These are phyloP conservation scores for Anas platyrhynchos DNA, from an alignment of 2,113 vertebrate genomes.

Conservation along the genomic window DNA sequence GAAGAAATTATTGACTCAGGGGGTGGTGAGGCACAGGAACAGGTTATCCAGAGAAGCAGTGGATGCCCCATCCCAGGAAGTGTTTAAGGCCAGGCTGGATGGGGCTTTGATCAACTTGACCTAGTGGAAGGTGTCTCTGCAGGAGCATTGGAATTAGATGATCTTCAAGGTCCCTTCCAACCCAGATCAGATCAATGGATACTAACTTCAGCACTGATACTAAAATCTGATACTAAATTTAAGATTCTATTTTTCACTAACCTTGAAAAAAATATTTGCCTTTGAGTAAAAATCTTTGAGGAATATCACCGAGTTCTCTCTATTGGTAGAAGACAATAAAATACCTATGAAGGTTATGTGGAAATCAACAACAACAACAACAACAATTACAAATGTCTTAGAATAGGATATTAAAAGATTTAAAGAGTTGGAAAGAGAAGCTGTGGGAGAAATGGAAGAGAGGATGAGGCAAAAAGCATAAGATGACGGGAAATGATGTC, in stretches of 20 bases:
- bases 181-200: neutral
- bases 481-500: neutral
- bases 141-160: too few relatives aligned
- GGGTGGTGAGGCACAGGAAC: too few relatives aligned
- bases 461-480: neutral
- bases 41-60: too few relatives aligned
- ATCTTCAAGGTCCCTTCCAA: too few relatives aligned
- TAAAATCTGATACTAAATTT: neutral
- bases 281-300: neutral
- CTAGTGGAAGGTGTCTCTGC: too few relatives aligned
- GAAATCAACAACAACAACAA: neutral
- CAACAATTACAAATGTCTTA: neutral
- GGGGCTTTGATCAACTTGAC: too few relatives aligned
- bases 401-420: neutral
- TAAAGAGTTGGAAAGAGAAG: neutral
- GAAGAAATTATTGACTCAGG: too few relatives aligned
- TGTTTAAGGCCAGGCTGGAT: too few relatives aligned
- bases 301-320: neutral
- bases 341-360: neutral
- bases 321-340: neutral
- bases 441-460: neutral
- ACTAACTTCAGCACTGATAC: neutral
- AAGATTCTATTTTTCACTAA: neutral
- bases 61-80: too few relatives aligned
- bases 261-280: neutral